Evolutionary conservation across 1,140 invertebrate genomes (phyloP).

Genomic region (Melitaea cinxia): DNA sequence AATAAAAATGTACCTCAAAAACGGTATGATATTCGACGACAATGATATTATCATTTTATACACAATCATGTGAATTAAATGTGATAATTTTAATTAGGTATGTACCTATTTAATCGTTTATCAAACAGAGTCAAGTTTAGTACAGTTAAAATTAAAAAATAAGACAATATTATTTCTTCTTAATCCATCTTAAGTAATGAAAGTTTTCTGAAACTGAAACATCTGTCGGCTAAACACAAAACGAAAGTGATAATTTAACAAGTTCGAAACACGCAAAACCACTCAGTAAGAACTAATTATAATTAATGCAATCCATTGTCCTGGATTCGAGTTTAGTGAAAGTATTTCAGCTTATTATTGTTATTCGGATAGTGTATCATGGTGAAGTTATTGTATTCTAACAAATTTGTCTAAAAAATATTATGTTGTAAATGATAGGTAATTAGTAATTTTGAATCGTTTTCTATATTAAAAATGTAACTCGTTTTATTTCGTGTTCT

Average conservation of each 20-base stretch:
- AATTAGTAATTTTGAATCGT: too few relatives aligned
- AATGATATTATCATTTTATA: too few relatives aligned
- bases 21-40: too few relatives aligned
- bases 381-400: conserved; percentile 1
- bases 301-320: conserved; percentile 36
- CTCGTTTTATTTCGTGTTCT: too few relatives aligned
- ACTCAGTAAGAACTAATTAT: conserved; percentile 34
- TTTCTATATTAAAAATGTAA: too few relatives aligned
- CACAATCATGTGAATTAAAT: too few relatives aligned
- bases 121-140: background rate
- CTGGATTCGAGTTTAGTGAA: conserved; percentile 36
- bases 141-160: background rate
- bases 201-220: conserved; percentile 12
- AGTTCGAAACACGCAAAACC: conserved; percentile 31
- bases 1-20: too few relatives aligned
- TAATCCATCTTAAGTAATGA: background rate
- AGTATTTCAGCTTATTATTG: conserved; percentile 31
- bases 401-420: background rate
- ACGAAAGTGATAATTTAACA: conserved; percentile 34
- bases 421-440: too few relatives aligned
- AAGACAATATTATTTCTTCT: background rate
- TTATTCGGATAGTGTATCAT: conserved; percentile 17
- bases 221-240: background rate
- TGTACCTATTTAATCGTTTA: background rate
- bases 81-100: background rate